phyloP scores from a whole-genome alignment of 1,140 invertebrate genomes.

The Antheraea mylitta region DNA sequence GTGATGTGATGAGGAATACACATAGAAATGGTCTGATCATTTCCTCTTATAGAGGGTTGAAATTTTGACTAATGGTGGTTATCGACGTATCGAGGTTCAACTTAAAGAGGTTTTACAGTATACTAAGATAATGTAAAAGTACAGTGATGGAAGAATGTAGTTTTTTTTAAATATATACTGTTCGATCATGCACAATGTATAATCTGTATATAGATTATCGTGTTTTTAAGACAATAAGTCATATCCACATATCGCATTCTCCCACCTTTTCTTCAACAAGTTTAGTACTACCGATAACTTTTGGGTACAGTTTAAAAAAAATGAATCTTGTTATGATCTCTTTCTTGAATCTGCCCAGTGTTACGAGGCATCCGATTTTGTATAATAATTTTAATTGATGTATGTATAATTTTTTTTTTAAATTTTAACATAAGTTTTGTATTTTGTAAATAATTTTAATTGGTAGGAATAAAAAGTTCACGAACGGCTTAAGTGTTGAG shows the following conservation, averaged over 20 bases:
- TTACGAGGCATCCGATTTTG: conserved; percentile 58
- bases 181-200: conserved; percentile 57
- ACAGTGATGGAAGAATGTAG: conserved; percentile 29
- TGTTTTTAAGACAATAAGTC: conserved; percentile 72
- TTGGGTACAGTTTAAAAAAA: conserved; percentile 38
- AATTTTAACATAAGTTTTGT: conserved; percentile 69
- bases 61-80: no score
- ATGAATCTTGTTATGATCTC: conserved; percentile 77
- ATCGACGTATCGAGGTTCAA: no score
- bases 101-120: no score
- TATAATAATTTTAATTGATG: conserved; percentile 49
- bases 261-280: conserved; percentile 54
- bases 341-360: conserved; percentile 75
- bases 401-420: conserved; percentile 57
- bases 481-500: conserved; percentile 49
- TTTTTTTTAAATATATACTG: conserved; percentile 55
- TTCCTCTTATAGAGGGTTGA: no score
- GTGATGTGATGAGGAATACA: no score
- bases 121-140: neutral
- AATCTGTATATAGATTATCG: conserved; percentile 43
- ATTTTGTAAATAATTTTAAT: conserved; percentile 69
- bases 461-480: conserved; percentile 35
- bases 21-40: no score
- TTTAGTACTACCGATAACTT: conserved; percentile 43
- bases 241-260: conserved; percentile 68